Conservation (phyloP, 2,888 invertebrate genomes). For the Mimachlamys varia region DNA sequence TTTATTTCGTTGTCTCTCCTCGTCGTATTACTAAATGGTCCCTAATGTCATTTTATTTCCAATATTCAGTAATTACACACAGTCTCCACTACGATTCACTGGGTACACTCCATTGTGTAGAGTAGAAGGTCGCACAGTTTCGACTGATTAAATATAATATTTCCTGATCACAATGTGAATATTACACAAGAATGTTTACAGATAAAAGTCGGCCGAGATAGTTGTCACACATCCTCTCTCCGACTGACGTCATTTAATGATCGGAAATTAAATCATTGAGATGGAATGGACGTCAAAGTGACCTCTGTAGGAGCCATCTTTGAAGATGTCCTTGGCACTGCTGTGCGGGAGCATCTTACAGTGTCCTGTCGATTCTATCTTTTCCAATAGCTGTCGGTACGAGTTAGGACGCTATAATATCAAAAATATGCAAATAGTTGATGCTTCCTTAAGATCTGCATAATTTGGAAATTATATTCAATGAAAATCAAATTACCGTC, state of each 20-base stretch:
- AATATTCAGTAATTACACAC: neutral
- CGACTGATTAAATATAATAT: neutral
- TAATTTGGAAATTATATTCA: conserved; percentile 27
- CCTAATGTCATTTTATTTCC: neutral
- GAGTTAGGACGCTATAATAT: neutral
- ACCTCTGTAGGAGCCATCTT: neutral
- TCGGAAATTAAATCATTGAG: neutral
- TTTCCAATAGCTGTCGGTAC: neutral
- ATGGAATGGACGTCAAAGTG: neutral
- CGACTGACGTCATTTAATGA: neutral
- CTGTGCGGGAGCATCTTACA: neutral
- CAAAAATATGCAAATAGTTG: neutral
- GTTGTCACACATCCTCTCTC: neutral
- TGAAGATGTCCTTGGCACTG: neutral
- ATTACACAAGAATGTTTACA: neutral
- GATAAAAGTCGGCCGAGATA: neutral
- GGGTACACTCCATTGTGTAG: neutral
- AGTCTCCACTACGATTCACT: neutral
- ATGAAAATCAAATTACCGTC: conserved; percentile 30
- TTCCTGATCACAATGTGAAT: neutral
- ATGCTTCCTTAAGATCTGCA: conserved; percentile 6
- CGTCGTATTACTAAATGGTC: neutral
- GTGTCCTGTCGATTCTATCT: neutral
- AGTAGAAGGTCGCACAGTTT: neutral
- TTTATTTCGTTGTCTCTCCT: neutral